Evolutionary conservation across 2,797 vertebrate genomes (phyloP).

Genomic region (Iguana delicatissima): DNA sequence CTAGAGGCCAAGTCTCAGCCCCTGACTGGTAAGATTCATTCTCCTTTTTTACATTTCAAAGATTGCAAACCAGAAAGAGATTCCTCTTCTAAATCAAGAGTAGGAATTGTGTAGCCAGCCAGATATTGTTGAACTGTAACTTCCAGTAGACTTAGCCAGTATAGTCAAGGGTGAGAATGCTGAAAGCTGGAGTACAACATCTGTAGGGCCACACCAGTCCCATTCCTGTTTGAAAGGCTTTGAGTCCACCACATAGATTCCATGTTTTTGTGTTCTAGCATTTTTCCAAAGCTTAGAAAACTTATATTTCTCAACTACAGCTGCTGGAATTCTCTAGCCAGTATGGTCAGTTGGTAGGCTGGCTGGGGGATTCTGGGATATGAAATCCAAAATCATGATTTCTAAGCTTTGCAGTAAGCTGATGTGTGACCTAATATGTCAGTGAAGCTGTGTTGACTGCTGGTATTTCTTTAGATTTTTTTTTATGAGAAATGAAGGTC

Average conservation of each 20-base stretch:
- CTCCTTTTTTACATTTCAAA: not conserved
- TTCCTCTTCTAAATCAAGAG: too few relatives aligned
- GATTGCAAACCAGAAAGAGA: not conserved
- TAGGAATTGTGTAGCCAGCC: not conserved
- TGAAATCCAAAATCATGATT: too few relatives aligned
- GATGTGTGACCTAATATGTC: conserved; percentile 27
- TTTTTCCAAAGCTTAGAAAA: not conserved
- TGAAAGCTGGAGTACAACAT: too few relatives aligned
- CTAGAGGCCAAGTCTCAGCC: accelerated
- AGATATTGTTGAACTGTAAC: too few relatives aligned
- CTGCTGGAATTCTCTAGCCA: too few relatives aligned
- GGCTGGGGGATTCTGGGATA: too few relatives aligned
- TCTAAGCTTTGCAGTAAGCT: not conserved
- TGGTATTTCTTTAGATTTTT: conserved; percentile 7
- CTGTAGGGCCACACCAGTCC: too few relatives aligned
- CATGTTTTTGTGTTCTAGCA: not conserved
- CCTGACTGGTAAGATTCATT: not conserved
- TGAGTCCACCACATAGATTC: accelerated
- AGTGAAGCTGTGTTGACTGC: not conserved
- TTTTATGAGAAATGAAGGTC: not conserved
- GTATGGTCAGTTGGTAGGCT: too few relatives aligned
- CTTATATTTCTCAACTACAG: too few relatives aligned
- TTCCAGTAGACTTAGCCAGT: too few relatives aligned
- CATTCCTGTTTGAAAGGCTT: not conserved
- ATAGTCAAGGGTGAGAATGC: too few relatives aligned